phyloP scores from a whole-genome alignment of 2,888 invertebrate genomes.

The Polylopha cassiicola region DNA sequence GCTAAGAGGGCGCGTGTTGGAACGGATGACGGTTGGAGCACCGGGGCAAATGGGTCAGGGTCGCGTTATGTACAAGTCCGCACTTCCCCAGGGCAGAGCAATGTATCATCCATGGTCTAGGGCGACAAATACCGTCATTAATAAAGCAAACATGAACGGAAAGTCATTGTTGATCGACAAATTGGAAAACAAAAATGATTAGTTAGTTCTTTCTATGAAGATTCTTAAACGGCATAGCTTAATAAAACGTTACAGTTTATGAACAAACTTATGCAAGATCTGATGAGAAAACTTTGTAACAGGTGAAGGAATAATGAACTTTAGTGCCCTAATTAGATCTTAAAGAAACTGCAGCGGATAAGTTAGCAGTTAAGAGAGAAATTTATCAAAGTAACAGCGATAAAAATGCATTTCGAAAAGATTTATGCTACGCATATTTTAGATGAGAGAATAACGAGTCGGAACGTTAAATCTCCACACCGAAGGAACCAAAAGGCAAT shows the following conservation, averaged over 20 bases:
- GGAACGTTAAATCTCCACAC: conserved; percentile 3
- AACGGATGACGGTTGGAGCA: conserved; percentile 44
- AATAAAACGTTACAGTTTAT: no score
- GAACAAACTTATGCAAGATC: no score
- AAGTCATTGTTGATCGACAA: background rate
- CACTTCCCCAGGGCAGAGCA: conserved; percentile 23
- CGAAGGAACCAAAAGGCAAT: conserved; percentile 7
- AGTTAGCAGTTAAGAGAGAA: no score
- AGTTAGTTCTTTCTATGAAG: no score
- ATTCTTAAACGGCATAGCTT: no score
- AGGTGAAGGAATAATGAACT: no score
- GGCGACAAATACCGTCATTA: background rate
- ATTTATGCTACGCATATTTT: conserved; percentile 1
- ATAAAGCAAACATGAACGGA: background rate
- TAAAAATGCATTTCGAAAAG: no score
- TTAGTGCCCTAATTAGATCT: no score
- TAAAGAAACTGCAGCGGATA: no score
- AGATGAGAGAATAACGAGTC: conserved; percentile 4
- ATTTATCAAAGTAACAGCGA: no score
- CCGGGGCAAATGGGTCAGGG: conserved; percentile 59
- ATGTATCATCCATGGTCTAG: conserved; percentile 2
- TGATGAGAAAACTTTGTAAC: no score
- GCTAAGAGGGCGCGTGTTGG: conserved; percentile 42
- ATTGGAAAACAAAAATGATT: background rate
- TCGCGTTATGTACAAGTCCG: conserved; percentile 43